These are phyloP conservation scores for Gnathonemus longibarbis DNA, from an alignment of 2,113 vertebrate species.

Conservation along the genomic window DNA sequence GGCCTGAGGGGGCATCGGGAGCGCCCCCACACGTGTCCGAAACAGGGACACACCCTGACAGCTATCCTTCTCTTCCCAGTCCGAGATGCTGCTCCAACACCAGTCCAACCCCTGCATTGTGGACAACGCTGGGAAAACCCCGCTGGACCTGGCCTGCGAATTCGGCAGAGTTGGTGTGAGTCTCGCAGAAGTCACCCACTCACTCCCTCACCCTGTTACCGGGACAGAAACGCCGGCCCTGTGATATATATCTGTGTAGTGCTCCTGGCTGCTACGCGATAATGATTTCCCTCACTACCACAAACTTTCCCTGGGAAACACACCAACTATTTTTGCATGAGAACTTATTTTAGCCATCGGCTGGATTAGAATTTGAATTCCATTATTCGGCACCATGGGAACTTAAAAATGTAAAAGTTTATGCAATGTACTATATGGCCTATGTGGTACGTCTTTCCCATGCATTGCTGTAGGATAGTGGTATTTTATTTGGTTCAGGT, in stretches of 20 bases:
- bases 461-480: neutral
- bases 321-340: neutral
- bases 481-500: neutral
- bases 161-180: slow-evolving; percentile 92
- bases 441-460: neutral
- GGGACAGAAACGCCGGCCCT: neutral
- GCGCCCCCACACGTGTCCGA: too few relatives aligned
- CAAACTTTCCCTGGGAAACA: neutral
- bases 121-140: slow-evolving; percentile 88
- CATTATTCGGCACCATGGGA: neutral
- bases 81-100: slow-evolving; percentile 86
- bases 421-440: neutral
- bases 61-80: slow-evolving; percentile 44
- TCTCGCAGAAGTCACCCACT: neutral
- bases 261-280: neutral
- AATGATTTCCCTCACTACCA: neutral
- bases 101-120: slow-evolving; percentile 97
- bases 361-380: neutral
- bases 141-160: slow-evolving; percentile 92
- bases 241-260: neutral
- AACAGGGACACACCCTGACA: neutral
- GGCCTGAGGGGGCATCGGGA: neutral
- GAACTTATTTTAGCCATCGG: neutral
- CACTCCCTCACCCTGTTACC: neutral
- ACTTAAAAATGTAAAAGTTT: neutral